Evolutionary conservation across 2,113 vertebrate genomes (phyloP).

Genomic region (Rhombomys opimus): DNA sequence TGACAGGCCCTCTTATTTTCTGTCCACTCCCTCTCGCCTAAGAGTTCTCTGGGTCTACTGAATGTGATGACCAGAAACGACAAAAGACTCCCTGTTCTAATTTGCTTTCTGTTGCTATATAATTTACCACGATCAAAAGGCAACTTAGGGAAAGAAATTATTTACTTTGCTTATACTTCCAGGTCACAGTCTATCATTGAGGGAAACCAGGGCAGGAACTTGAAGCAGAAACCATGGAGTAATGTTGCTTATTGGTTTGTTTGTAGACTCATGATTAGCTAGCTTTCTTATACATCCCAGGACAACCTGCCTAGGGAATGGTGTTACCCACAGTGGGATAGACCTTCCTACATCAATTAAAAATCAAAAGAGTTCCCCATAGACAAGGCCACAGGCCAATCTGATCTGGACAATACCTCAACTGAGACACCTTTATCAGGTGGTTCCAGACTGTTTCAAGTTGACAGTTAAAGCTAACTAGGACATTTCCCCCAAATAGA

Average conservation of each 20-base stretch:
- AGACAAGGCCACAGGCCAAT: background rate
- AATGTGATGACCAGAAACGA: background rate
- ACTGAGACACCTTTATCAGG: background rate
- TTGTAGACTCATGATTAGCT: background rate
- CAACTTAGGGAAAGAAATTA: too few species aligned
- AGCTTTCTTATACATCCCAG: background rate
- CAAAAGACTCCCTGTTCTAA: background rate
- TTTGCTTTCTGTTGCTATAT: background rate
- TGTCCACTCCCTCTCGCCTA: background rate
- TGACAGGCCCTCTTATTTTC: background rate
- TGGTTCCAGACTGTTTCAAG: background rate
- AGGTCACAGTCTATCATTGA: background rate
- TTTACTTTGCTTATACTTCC: background rate
- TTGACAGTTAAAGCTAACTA: background rate
- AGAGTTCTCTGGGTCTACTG: background rate
- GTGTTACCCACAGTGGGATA: background rate
- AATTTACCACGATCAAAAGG: background rate
- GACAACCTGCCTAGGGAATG: background rate
- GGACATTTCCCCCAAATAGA: rapidly evolving
- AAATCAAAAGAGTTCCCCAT: background rate
- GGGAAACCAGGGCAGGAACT: background rate
- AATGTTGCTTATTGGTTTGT: background rate
- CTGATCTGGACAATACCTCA: background rate
- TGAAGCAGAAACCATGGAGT: background rate
- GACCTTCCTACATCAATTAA: background rate